Evolutionary conservation across 2,888 invertebrate species (phyloP), one percentile per base, ranked within the genome.

Genomic region (Phaedon cochleariae): DNA sequence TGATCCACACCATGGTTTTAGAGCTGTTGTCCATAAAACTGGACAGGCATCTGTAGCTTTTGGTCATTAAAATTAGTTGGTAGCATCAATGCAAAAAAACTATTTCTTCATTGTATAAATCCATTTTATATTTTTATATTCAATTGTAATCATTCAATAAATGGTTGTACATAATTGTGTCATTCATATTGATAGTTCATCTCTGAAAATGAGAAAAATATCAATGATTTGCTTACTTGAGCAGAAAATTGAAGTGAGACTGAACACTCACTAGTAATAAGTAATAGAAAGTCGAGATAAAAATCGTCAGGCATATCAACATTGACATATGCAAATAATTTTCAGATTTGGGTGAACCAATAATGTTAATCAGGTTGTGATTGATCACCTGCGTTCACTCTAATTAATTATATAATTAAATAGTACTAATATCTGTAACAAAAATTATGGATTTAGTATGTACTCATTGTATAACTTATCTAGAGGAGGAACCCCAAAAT

Each of bases 1-100:
- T 18, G 76, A 77, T 70, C 74, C 75, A 2, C 69, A 74, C 46
- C 67, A 76, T 63, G 77, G 77, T 5, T 77, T 77, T 45, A 74
- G 74, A 55, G 77, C 77, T 49, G 66, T 76, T n/a, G 77, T 77
- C 1, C 75, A 76, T 49, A 74, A 72, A 65, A 64, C 73, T 15
- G 77, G 77, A 29, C 72, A 73, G 20, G 70, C 72, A 46, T 67
- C 73, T 18, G 70, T 73, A 0, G 63, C 73, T 3, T 71, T 67
- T 57, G 73, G 73, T 7, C 68, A 70, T 41, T 59, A 52, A 55
- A 48, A 17, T 10, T 18, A 15, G 21, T 53, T 12, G 7, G 7
- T 7, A 26, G 26, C 4, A 7, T 26, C 26, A 5, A 26, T 26
- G 26, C 26, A 26, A 26, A 7, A 26, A 26, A 5, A 3, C 4